A percentile compares a stretch with the other conserved stretches of the same genome.
Conservation (phyloP, 2,888 invertebrate species). For the Junonia oenone region DNA sequence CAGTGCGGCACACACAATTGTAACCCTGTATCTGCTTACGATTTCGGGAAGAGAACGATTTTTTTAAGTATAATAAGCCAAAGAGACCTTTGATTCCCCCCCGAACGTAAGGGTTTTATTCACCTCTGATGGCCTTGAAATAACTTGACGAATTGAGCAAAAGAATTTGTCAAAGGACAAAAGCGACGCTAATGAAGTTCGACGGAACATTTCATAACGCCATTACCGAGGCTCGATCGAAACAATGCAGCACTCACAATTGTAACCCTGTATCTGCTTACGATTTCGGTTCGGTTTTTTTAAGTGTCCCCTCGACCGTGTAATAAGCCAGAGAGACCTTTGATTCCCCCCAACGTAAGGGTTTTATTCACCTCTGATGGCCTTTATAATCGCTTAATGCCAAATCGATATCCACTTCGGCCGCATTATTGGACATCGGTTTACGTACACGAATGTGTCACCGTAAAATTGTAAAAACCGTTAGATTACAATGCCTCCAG, state of each 20-base stretch:
- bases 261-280: constrained; percentile 38
- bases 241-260: constrained; percentile 52
- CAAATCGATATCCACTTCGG: constrained; percentile 45
- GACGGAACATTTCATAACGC: not conserved
- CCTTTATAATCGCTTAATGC: constrained; percentile 49
- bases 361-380: constrained; percentile 58
- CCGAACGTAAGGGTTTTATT: constrained; percentile 54
- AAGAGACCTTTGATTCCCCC: constrained; percentile 66
- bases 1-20: constrained; percentile 54
- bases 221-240: constrained; percentile 3
- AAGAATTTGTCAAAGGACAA: not conserved
- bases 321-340: constrained; percentile 71
- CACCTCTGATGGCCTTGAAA: constrained; percentile 58
- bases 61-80: constrained; percentile 61
- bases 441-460: constrained; percentile 6
- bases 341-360: constrained; percentile 60
- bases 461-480: too few species aligned
- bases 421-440: constrained; percentile 24
- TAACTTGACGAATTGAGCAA: not conserved
- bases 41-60: constrained; percentile 35
- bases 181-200: not conserved
- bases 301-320: constrained; percentile 42
- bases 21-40: constrained; percentile 35
- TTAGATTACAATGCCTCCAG: too few species aligned
- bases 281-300: constrained; percentile 39